Base-by-base conservation (phyloP, 2,113 vertebrate genomes). In the Pseudolaguvia tuberculata region DNA sequence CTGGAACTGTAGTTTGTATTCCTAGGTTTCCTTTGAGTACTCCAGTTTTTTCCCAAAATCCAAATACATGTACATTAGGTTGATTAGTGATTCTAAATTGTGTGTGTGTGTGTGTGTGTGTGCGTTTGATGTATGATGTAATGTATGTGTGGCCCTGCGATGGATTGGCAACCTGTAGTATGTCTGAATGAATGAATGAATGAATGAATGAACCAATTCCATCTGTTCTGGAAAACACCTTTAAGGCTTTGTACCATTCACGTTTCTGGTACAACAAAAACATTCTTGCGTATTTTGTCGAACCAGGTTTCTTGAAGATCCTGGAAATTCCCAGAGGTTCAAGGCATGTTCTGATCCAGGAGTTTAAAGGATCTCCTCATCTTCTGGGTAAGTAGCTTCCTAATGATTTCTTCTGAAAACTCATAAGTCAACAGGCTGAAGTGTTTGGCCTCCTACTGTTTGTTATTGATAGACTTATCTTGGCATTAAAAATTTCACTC, bases 261-360 rank as follows among this genome's bases (percentile, higher is more conserved):
- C 15, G 25, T 62, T 70, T 48, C 31, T 68, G 18, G 53, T 58
- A 18, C 53, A 31, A 23, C 27, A 18, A 50, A 72, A 69, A 56
- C 29, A 69, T 48, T n/a, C 27, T 14, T 51, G 27, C 17, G 21
- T 52, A 42, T 68, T 68, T 48, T 58, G 35, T 29, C 17, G 45
- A 67, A 23, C 47, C 74, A 99, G 96, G 94, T 59, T 94, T 94
- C 69, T 79, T 98, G 77, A 97, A 95, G 89, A 98, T 99, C 88
- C 92, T 99, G 83, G 96, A 98, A 87, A 96, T 99, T 79, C 96
- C 96, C 3, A 86, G 88, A 79, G 95, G 95, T 83, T 95, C 96
- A 0, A 90, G 94, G 62, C 96, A 97, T 76, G 89, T 99, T 59
- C 89, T 95, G 67, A 91, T 99, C 83, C 94, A 94, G 75, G 96